Evolutionary conservation across 2,797 vertebrate genomes (phyloP).

Genomic region (Bradypodion pumilum): DNA sequence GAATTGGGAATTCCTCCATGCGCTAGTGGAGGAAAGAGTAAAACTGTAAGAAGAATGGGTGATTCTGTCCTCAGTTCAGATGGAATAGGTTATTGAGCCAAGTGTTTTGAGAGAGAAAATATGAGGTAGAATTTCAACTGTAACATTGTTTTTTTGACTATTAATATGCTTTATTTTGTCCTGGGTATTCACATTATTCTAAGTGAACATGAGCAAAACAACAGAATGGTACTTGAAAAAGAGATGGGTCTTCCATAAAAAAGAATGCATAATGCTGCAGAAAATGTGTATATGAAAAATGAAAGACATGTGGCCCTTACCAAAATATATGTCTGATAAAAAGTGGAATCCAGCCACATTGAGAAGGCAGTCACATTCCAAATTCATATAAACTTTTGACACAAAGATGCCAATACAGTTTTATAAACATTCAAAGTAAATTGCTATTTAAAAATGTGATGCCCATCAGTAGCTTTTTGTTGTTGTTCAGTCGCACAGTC

Average conservation of each 20-base stretch:
- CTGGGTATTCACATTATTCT: neutral
- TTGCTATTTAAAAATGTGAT: slow-evolving; percentile 52
- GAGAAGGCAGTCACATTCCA: neutral
- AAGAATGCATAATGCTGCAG: too few species aligned
- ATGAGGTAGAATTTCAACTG: neutral
- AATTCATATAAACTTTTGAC: neutral
- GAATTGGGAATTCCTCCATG: too few species aligned
- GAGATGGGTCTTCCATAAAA: too few species aligned
- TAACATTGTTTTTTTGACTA: too few species aligned
- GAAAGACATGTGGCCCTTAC: too few species aligned
- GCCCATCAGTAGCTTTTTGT: slow-evolving; percentile 50
- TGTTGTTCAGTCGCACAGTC: too few species aligned
- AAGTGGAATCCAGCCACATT: neutral
- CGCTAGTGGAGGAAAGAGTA: too few species aligned
- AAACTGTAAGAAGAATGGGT: too few species aligned
- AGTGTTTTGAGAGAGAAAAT: neutral
- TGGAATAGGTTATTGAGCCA: too few species aligned
- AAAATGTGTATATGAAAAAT: too few species aligned
- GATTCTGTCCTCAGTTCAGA: too few species aligned
- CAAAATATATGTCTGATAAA: neutral
- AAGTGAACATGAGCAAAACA: neutral
- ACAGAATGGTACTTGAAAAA: neutral
- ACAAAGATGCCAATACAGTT: slow-evolving; percentile 31
- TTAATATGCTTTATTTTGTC: neutral
- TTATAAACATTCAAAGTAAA: neutral